Percentiles rank a stretch among this genome's conserved stretches.
These are phyloP conservation scores for Erethizon dorsatum DNA, from an alignment of 2,797 vertebrate species.

Conservation along the genomic window DNA sequence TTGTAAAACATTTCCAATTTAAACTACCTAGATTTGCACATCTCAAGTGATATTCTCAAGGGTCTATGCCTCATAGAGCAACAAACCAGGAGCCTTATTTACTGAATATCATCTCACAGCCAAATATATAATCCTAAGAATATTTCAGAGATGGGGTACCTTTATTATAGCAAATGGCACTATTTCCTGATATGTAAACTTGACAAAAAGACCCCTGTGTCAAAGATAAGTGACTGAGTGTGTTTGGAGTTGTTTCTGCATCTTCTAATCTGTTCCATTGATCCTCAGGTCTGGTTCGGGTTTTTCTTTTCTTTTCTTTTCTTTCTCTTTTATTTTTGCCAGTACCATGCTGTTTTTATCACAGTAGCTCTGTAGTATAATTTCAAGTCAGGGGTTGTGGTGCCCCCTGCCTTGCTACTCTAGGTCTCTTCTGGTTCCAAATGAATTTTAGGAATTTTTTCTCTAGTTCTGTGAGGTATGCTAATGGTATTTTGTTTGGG, in stretches of 20 bases:
- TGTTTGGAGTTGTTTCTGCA: background rate
- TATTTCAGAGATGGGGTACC: background rate
- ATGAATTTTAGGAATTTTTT: too few relatives aligned
- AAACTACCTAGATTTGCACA: background rate
- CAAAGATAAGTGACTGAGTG: background rate
- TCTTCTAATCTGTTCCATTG: background rate
- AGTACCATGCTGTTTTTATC: background rate
- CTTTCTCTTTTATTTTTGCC: background rate
- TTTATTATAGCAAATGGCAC: slow-evolving; percentile 21
- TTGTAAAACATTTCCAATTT: background rate
- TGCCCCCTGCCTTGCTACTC: background rate
- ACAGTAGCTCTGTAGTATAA: background rate
- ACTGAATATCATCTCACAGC: background rate
- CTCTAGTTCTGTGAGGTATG: too few relatives aligned
- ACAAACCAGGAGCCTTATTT: background rate
- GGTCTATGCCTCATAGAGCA: background rate
- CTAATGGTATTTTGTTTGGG: too few relatives aligned
- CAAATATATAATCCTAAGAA: background rate
- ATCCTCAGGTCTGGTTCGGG: background rate
- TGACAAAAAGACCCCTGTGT: background rate
- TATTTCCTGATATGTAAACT: slow-evolving; percentile 7
- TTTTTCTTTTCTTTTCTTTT: too few relatives aligned
- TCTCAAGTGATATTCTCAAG: background rate
- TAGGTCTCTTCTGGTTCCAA: background rate
- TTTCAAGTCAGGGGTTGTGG: background rate